Evolutionary conservation across 2,888 invertebrate species (phyloP).

Genomic region (Epinotia ramella): DNA sequence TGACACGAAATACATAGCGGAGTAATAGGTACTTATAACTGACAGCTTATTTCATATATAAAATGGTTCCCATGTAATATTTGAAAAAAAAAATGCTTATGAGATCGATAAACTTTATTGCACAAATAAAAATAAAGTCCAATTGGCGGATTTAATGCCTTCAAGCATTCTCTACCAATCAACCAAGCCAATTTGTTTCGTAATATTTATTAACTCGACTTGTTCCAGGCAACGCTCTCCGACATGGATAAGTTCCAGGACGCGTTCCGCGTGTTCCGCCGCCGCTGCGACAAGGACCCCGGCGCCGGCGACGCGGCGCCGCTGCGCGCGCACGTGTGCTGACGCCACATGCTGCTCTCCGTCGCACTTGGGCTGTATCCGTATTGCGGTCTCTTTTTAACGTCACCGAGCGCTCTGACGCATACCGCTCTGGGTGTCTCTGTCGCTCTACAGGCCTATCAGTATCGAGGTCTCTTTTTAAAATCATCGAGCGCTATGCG

Average conservation of each 20-base stretch:
- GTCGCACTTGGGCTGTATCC: background rate
- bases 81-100: no score
- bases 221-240: slow-evolving; percentile 70
- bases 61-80: no score
- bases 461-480: background rate
- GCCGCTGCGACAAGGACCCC: slow-evolving; percentile 63
- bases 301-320: slow-evolving; percentile 61
- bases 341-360: slow-evolving; percentile 49
- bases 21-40: no score
- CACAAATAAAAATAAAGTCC: no score
- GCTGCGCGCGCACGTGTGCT: slow-evolving; percentile 59
- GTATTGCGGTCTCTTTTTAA: background rate
- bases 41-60: no score
- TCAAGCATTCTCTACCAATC: no score
- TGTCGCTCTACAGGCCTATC: background rate
- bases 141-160: no score
- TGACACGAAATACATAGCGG: no score
- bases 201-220: background rate
- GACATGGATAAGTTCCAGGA: slow-evolving; percentile 66
- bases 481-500: background rate
- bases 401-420: background rate
- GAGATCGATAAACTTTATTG: no score
- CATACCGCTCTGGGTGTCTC: background rate
- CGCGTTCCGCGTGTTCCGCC: slow-evolving; percentile 57
- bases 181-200: no score